A percentile compares a stretch with the other conserved stretches of the same genome.
Evolutionary conservation across 1,140 invertebrate genomes (phyloP).

Genomic region (Diabrotica undecimpunctata): DNA sequence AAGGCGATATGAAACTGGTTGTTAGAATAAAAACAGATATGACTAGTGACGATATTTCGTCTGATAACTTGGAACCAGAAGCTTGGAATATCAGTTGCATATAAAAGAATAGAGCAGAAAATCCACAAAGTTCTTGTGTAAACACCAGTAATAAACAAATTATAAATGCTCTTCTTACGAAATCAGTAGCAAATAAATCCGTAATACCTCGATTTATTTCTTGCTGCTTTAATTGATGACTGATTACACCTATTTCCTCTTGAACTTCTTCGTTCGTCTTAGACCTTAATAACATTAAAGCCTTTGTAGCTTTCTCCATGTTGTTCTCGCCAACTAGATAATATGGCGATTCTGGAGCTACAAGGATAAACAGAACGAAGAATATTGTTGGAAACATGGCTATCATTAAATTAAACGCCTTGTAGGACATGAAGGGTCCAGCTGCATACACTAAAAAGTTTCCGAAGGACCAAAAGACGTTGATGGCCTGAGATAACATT

Average conservation of each 20-base stretch:
- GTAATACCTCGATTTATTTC: slow-evolving; percentile 47
- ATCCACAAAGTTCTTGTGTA: slow-evolving; percentile 80
- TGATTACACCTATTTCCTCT: slow-evolving; percentile 56
- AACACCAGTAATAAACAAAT: slow-evolving; percentile 77
- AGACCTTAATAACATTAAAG: slow-evolving; percentile 61
- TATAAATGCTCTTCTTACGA: slow-evolving; percentile 63
- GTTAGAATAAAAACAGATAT: slow-evolving; percentile 66
- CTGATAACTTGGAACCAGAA: slow-evolving; percentile 55
- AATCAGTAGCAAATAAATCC: slow-evolving; percentile 53
- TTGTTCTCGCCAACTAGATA: slow-evolving; percentile 58
- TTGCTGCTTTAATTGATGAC: slow-evolving; percentile 11
- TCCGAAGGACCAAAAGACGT: slow-evolving; percentile 28
- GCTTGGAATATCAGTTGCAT: slow-evolving; percentile 66
- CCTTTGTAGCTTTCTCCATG: slow-evolving; percentile 56
- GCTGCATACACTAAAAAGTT: slow-evolving; percentile 51
- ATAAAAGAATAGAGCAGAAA: slow-evolving; percentile 81
- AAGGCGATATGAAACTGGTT: slow-evolving; percentile 61
- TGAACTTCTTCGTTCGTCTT: slow-evolving; percentile 48
- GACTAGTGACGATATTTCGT: slow-evolving; percentile 63
- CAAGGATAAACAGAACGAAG: slow-evolving; percentile 49
- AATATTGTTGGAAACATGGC: slow-evolving; percentile 51
- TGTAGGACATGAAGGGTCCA: slow-evolving; percentile 57
- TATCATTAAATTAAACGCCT: slow-evolving; percentile 50
- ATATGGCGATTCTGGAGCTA: slow-evolving; percentile 70
- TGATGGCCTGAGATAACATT: slow-evolving; percentile 16